phyloP scores from a whole-genome alignment of 1,140 invertebrate species.

The Eumaeus atala region DNA sequence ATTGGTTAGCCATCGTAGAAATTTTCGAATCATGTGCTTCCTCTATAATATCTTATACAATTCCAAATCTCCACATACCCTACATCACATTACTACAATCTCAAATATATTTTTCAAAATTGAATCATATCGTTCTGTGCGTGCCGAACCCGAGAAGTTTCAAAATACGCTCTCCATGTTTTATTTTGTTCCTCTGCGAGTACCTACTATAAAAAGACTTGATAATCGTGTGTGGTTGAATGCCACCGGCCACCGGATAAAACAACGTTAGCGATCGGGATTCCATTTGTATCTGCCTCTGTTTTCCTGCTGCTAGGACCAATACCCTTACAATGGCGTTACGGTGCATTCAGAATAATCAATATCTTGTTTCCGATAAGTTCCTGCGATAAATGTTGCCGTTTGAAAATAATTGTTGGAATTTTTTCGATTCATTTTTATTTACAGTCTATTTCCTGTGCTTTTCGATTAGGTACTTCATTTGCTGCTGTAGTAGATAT shows the following conservation, averaged over 20 bases:
- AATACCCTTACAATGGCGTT: slow-evolving; percentile 15
- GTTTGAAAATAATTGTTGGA: no score
- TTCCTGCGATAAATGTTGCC: not conserved
- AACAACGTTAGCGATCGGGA: slow-evolving; percentile 33
- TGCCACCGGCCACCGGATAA: slow-evolving; percentile 18
- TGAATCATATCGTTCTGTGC: no score
- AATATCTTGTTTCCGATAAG: slow-evolving; percentile 6
- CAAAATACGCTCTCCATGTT: not conserved
- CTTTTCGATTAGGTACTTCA: no score
- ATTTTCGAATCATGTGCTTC: no score
- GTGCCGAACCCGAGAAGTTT: not conserved
- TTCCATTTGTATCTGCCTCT: slow-evolving; percentile 50
- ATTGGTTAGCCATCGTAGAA: no score
- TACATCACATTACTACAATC: no score
- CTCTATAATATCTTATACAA: no score
- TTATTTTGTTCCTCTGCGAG: not conserved
- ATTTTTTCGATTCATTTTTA: no score
- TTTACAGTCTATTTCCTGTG: no score
- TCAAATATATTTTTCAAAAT: no score
- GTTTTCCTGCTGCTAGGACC: slow-evolving; percentile 43
- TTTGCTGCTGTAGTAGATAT: no score
- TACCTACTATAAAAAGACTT: slow-evolving; percentile 2
- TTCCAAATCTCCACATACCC: no score
- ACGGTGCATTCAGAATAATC: slow-evolving; percentile 3
- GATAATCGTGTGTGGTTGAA: slow-evolving; percentile 6